Evolutionary conservation across 1,140 invertebrate species (phyloP).

Genomic region (Drosophila hydei): DNA sequence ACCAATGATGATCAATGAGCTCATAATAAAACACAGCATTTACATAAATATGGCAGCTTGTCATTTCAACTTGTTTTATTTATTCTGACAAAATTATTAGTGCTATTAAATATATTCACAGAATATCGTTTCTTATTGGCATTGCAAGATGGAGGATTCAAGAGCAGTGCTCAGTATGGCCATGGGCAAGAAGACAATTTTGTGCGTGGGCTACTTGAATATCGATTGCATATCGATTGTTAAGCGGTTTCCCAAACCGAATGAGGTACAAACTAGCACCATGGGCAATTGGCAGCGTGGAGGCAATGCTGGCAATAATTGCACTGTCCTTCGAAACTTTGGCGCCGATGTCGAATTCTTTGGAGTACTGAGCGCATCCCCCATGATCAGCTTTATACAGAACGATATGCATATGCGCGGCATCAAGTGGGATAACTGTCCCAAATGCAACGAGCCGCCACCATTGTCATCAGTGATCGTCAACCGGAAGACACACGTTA

Average conservation of each 20-base stretch:
- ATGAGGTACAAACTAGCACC: conserved; percentile 84
- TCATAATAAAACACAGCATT: too few species aligned
- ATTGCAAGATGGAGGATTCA: background rate
- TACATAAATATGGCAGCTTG: too few species aligned
- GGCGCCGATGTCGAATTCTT: conserved; percentile 86
- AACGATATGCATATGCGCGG: conserved; percentile 85
- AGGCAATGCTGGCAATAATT: conserved; percentile 89
- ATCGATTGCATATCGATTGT: conserved; percentile 85
- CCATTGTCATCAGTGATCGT: conserved; percentile 85
- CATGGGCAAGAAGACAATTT: conserved; percentile 37
- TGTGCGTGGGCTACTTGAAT: conserved; percentile 84
- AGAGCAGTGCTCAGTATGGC: conserved; percentile 23
- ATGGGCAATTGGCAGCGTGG: conserved; percentile 87
- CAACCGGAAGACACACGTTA: conserved; percentile 86
- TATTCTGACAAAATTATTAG: conserved; percentile 2
- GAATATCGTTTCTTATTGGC: background rate
- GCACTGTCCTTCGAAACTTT: conserved; percentile 87
- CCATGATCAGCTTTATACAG: conserved; percentile 84
- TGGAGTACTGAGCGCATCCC: conserved; percentile 84
- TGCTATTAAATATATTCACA: background rate
- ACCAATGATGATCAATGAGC: too few species aligned
- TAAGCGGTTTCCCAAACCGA: conserved; percentile 84
- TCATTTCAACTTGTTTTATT: background rate
- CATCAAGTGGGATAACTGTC: conserved; percentile 85
- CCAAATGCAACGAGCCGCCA: conserved; percentile 76